Evolutionary conservation across 2,797 vertebrate species (phyloP).

Genomic region (Sternotherus odoratus): DNA sequence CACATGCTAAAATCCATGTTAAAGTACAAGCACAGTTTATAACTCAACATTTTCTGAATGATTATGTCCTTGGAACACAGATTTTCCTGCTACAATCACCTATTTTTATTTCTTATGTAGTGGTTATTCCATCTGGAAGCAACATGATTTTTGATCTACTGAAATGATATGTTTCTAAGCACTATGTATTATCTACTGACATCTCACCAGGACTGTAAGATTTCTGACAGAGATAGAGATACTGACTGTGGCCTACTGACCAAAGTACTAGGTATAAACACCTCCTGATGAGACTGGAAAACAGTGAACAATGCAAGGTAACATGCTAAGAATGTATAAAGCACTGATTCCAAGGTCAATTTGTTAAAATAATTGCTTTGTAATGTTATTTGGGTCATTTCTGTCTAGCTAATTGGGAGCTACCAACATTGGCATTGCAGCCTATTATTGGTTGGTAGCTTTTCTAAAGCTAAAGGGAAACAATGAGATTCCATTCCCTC

Average conservation of each 20-base stretch:
- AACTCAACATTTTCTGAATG: conserved; percentile 57
- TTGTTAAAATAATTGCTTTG: neutral
- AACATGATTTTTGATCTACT: neutral
- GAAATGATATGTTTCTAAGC: neutral
- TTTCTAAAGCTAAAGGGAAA: neutral
- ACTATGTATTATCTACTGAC: neutral
- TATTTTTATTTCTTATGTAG: conserved; percentile 29
- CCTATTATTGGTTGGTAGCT: neutral
- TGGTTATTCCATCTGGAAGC: conserved; percentile 20
- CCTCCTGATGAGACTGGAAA: neutral
- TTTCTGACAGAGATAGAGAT: neutral
- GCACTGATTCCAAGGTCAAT: neutral
- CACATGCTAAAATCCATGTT: conserved; percentile 73
- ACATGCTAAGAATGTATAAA: conserved; percentile 13
- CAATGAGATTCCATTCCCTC: neutral
- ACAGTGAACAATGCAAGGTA: neutral
- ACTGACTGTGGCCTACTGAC: conserved; percentile 1
- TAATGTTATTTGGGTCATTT: neutral
- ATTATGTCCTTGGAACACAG: conserved; percentile 40
- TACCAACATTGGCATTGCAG: neutral
- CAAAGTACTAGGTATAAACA: neutral
- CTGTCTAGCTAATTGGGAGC: neutral
- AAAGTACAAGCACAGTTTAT: conserved; percentile 59
- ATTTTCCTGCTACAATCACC: conserved; percentile 38
- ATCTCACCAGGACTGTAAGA: neutral